Conservation (phyloP, 2,113 vertebrate species). For the Semnopithecus entellus region DNA sequence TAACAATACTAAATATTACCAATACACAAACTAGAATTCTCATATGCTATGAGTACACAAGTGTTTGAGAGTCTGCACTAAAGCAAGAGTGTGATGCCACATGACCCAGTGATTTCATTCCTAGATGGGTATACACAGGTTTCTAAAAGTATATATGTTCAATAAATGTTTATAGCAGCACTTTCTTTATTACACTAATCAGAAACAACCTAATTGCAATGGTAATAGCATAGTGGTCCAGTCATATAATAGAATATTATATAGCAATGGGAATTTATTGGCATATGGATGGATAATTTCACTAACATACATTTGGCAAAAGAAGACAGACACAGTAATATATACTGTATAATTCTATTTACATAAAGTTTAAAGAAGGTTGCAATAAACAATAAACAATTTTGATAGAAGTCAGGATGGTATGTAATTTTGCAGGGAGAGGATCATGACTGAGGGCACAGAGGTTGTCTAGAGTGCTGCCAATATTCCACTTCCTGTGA, state of each 20-base stretch:
- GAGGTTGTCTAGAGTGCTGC: too few species aligned
- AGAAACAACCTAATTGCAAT: neutral
- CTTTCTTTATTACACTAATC: neutral
- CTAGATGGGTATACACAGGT: neutral
- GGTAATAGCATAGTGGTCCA: neutral
- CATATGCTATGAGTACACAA: neutral
- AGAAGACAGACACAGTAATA: neutral
- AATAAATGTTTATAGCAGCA: neutral
- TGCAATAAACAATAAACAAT: neutral
- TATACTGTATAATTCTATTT: neutral
- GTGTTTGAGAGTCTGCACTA: neutral
- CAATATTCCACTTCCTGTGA: neutral
- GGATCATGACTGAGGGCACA: neutral
- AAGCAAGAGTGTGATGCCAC: neutral
- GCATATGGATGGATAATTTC: neutral
- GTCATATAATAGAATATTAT: neutral
- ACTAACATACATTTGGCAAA: neutral
- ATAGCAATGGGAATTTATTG: neutral
- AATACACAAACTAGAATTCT: neutral
- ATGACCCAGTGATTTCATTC: neutral
- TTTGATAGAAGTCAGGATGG: neutral
- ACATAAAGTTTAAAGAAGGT: neutral
- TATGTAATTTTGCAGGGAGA: neutral
- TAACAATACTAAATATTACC: neutral
- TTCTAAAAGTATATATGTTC: neutral